Percentiles rank a stretch among this genome's conserved stretches.
Conservation (phyloP, 2,888 invertebrate species). For the Halictus ligatus region DNA sequence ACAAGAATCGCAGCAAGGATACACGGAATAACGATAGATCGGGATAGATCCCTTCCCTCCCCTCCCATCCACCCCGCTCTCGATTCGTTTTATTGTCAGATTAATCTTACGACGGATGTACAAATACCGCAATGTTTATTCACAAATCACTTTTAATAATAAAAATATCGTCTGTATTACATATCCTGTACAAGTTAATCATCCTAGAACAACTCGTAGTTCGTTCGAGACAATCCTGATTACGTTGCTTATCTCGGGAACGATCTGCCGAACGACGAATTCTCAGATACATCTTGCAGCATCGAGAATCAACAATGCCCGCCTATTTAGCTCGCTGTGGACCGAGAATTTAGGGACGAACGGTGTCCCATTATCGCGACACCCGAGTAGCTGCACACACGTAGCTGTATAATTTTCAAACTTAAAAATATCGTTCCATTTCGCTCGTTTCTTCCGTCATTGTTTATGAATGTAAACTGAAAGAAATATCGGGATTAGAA, state of each 20-base stretch:
- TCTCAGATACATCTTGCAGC: neutral
- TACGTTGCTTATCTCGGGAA: neutral
- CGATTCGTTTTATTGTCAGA: neutral
- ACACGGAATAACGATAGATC: neutral
- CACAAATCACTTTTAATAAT: neutral
- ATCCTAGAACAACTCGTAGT: neutral
- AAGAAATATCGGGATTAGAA: neutral
- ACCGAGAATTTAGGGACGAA: too few species aligned
- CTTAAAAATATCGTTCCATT: too few species aligned
- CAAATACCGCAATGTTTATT: constrained; percentile 10
- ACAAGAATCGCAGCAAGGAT: neutral
- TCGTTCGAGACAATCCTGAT: neutral
- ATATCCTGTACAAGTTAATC: neutral
- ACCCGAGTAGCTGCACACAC: too few species aligned
- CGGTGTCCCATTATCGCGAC: too few species aligned
- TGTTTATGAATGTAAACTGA: neutral
- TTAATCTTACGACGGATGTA: neutral
- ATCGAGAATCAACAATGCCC: neutral
- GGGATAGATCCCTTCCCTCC: neutral
- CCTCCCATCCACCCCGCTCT: too few species aligned
- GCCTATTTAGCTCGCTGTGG: neutral
- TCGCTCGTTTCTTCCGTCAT: neutral
- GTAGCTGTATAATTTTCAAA: too few species aligned
- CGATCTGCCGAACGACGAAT: neutral
- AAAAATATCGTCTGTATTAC: constrained; percentile 16